Percentiles rank a stretch among this genome's conserved stretches.
Evolutionary conservation across 2,888 invertebrate species (phyloP).

Genomic region (Tuta absoluta): DNA sequence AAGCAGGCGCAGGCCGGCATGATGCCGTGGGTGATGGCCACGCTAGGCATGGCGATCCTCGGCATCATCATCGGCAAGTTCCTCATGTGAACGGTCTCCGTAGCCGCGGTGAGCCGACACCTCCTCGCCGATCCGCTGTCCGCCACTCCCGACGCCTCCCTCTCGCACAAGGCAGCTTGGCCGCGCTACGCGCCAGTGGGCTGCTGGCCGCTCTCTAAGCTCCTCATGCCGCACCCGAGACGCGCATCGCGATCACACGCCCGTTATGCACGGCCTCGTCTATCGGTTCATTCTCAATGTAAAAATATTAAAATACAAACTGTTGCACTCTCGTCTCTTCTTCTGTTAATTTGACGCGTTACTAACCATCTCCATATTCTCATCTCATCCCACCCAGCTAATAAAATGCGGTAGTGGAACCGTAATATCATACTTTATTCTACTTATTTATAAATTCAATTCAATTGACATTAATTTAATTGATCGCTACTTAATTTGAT

Average conservation of each 20-base stretch:
- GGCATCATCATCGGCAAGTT: constrained; percentile 91
- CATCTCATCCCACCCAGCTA: background rate
- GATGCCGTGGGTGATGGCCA: constrained; percentile 84
- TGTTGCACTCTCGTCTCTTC: constrained; percentile 15
- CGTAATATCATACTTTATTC: background rate
- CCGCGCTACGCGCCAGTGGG: constrained; percentile 9
- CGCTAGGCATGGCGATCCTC: constrained; percentile 85
- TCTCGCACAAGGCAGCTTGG: constrained; percentile 54
- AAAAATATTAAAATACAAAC: background rate
- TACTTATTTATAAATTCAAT: background rate
- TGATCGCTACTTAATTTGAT: too few relatives aligned
- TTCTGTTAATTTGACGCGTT: background rate
- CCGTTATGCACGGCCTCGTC: constrained; percentile 12
- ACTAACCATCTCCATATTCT: background rate
- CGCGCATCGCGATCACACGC: constrained; percentile 1
- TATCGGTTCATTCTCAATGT: background rate
- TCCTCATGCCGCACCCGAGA: constrained; percentile 29
- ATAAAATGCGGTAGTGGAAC: background rate
- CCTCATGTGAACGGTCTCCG: constrained; percentile 85
- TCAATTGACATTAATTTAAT: background rate
- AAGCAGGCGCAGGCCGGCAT: constrained; percentile 81
- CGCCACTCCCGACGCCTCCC: constrained; percentile 61
- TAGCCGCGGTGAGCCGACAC: constrained; percentile 55
- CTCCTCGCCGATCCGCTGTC: constrained; percentile 60
- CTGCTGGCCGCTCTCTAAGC: constrained; percentile 31